phyloP scores from a whole-genome alignment of 2,113 vertebrate species.

The Brachyhypopomus gauderio region DNA sequence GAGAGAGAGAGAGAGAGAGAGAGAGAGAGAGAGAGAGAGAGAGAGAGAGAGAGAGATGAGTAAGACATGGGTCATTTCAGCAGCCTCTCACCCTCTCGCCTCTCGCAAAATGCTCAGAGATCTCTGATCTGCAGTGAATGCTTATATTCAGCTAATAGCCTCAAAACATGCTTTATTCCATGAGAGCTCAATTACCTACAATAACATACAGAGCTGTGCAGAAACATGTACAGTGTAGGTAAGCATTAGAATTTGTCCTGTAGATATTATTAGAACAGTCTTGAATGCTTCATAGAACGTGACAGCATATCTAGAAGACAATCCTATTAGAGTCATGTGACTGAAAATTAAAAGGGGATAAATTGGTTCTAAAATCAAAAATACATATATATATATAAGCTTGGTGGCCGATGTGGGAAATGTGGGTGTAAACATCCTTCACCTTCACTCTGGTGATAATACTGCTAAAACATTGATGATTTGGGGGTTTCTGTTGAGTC shows the following conservation, averaged over 20 bases:
- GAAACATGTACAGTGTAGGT: no score
- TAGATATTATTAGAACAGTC: not conserved
- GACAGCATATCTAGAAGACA: not conserved
- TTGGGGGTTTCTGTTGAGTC: no score
- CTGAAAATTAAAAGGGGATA: not conserved
- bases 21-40: slow-evolving; percentile 12
- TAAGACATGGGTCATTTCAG: not conserved
- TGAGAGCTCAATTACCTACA: not conserved
- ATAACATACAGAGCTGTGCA: not conserved
- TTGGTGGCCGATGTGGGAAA: no score
- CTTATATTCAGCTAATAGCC: not conserved
- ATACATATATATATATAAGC: no score
- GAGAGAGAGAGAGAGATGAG: not conserved
- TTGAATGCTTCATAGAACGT: not conserved
- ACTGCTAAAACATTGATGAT: not conserved
- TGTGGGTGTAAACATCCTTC: no score
- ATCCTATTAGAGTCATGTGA: not conserved
- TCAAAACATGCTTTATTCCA: not conserved
- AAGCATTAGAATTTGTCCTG: not conserved
- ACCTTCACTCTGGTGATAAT: not conserved
- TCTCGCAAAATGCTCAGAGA: not conserved
- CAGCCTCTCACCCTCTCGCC: not conserved
- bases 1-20: not conserved
- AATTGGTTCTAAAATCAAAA: not conserved
- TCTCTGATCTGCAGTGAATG: not conserved